phyloP scores from a whole-genome alignment of 2,888 invertebrate species.

The Scrobipalpa atriplicella region DNA sequence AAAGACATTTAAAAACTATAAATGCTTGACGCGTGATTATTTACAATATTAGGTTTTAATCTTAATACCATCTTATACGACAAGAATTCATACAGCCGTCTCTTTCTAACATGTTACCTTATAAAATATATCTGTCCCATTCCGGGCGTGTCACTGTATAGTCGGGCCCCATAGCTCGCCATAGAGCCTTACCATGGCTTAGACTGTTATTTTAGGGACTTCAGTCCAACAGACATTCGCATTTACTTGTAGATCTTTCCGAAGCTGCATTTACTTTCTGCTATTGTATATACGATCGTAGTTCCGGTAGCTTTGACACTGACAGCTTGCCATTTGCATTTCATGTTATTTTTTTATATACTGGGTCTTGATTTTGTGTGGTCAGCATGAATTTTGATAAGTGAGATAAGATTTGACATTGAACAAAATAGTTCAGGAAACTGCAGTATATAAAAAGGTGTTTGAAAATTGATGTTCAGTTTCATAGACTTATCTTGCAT shows the following conservation, averaged over 20 bases:
- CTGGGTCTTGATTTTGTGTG: no score
- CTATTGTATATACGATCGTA: conserved; percentile 66
- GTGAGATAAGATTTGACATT: no score
- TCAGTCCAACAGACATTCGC: conserved; percentile 32
- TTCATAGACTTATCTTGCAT: no score
- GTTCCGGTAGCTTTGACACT: conserved; percentile 46
- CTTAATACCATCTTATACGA: no score
- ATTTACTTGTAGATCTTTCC: conserved; percentile 67
- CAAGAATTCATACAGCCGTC: no score
- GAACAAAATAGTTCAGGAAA: no score
- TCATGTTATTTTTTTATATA: neutral
- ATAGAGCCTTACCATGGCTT: conserved; percentile 64
- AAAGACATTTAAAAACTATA: neutral
- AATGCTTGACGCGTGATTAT: no score
- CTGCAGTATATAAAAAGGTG: no score
- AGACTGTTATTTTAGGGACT: conserved; percentile 62
- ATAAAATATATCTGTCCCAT: conserved; percentile 12
- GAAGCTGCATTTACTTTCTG: conserved; percentile 72
- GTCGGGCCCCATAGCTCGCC: conserved; percentile 35
- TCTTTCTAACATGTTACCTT: neutral
- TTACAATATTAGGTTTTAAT: no score
- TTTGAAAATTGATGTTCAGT: no score
- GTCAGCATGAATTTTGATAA: no score
- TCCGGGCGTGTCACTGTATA: neutral
- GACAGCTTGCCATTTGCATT: conserved; percentile 10